Percentiles rank a stretch among this genome's conserved stretches.
Evolutionary conservation across 1,140 invertebrate species (phyloP).

Genomic region (Agrypnia vestita): DNA sequence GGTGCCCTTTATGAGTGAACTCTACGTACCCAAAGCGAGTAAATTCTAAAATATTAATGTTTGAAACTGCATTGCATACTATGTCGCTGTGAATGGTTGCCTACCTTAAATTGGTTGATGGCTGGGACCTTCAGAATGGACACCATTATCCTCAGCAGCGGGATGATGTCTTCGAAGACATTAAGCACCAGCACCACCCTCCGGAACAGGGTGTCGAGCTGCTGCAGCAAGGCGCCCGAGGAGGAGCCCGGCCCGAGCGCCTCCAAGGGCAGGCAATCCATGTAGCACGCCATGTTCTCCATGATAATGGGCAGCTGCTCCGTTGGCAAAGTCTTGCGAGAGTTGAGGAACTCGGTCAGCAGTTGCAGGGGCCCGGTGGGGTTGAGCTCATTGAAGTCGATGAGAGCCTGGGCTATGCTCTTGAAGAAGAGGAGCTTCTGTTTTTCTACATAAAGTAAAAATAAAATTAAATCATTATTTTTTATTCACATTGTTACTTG

Average conservation of each 20-base stretch:
- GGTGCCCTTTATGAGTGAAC: too few species aligned
- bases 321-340: slow-evolving; percentile 87
- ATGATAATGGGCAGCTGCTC: slow-evolving; percentile 84
- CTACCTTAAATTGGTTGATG: slow-evolving; percentile 85
- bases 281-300: slow-evolving; percentile 92
- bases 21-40: too few species aligned
- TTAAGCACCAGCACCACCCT: slow-evolving; percentile 83
- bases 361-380: slow-evolving; percentile 94
- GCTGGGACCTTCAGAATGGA: slow-evolving; percentile 89
- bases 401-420: slow-evolving; percentile 91
- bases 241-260: slow-evolving; percentile 83
- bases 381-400: slow-evolving; percentile 98
- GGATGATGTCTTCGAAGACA: slow-evolving; percentile 82
- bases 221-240: slow-evolving; percentile 85
- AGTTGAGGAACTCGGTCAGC: slow-evolving; percentile 92
- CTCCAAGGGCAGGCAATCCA: slow-evolving; percentile 93
- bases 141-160: slow-evolving; percentile 89
- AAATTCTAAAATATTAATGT: too few species aligned
- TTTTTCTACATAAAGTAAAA: slow-evolving; percentile 73
- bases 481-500: too few species aligned
- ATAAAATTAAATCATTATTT: too few species aligned
- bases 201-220: slow-evolving; percentile 90
- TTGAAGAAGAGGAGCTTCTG: slow-evolving; percentile 89
- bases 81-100: too few species aligned
- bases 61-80: too few species aligned